These are phyloP conservation scores for Rhabdomys pumilio DNA, from an alignment of 2,797 vertebrate genomes.

Conservation along the genomic window DNA sequence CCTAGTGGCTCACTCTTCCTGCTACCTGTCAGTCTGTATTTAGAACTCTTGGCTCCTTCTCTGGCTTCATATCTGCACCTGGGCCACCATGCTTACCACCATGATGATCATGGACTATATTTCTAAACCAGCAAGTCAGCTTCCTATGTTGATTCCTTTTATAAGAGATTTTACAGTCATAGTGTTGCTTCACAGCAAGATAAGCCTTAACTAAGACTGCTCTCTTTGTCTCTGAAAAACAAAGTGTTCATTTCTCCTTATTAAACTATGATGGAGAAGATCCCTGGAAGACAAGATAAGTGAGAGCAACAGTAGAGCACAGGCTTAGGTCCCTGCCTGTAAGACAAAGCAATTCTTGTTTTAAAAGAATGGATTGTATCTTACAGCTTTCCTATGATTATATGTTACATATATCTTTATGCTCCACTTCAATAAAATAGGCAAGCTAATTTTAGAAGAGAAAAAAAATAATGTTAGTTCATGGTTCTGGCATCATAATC, in stretches of 20 bases:
- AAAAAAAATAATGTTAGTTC: background rate
- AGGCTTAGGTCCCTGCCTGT: conserved; percentile 22
- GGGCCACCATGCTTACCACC: background rate
- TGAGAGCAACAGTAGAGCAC: background rate
- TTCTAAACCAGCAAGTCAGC: background rate
- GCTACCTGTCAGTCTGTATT: background rate
- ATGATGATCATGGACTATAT: background rate
- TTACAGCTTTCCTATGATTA: background rate
- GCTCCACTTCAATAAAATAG: conserved; percentile 45
- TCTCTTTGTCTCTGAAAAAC: background rate
- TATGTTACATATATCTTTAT: conserved; percentile 10
- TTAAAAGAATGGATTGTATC: conserved; percentile 12
- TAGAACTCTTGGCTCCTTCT: background rate
- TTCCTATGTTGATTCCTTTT: background rate
- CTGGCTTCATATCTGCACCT: background rate
- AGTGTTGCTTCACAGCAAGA: background rate
- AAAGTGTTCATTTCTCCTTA: background rate
- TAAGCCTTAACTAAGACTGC: no score
- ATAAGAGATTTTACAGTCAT: background rate
- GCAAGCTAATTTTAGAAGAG: conserved; percentile 55
- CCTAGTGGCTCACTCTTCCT: background rate
- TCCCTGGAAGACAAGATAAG: background rate
- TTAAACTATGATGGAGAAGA: conserved; percentile 19
- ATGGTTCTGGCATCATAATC: background rate
- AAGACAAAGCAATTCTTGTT: conserved; percentile 55